Evolutionary conservation across 2,797 vertebrate species (phyloP).

Genomic region (Rhinogobio ventralis): DNA sequence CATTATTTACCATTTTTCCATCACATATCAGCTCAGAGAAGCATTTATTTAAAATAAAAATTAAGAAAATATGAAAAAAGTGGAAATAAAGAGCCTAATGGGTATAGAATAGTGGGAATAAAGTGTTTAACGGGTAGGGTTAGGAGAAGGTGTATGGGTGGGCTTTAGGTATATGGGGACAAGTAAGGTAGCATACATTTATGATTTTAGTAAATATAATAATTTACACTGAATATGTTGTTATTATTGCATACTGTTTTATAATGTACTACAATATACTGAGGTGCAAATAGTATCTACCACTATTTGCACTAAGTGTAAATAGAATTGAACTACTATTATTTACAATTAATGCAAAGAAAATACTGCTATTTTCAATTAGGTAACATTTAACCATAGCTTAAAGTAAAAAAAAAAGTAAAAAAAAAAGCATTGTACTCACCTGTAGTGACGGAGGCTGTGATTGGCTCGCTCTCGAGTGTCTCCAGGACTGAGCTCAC

Average conservation of each 20-base stretch:
- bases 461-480: conserved; percentile 80
- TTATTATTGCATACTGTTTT: neutral
- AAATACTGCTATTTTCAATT: neutral
- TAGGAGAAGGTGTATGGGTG: neutral
- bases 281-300: neutral
- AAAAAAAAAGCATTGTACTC: neutral
- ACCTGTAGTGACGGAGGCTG: conserved; percentile 84
- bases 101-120: neutral
- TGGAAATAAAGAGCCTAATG: no score
- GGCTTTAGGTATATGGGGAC: neutral
- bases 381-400: neutral
- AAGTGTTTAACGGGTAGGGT: neutral
- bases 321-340: neutral
- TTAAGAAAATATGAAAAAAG: no score
- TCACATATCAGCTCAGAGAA: no score
- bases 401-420: neutral
- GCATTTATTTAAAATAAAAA: no score
- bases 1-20: no score
- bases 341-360: neutral
- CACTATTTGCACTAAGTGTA: no score
- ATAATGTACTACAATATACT: neutral
- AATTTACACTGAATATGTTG: neutral
- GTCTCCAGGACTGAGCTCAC: conserved; percentile 74
- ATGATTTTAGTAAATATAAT: neutral
- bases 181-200: neutral